A percentile compares a stretch with the other conserved stretches of the same genome.
phyloP scores from a whole-genome alignment of 2,888 invertebrate genomes.

The Caenorhabditis sulstoni region DNA sequence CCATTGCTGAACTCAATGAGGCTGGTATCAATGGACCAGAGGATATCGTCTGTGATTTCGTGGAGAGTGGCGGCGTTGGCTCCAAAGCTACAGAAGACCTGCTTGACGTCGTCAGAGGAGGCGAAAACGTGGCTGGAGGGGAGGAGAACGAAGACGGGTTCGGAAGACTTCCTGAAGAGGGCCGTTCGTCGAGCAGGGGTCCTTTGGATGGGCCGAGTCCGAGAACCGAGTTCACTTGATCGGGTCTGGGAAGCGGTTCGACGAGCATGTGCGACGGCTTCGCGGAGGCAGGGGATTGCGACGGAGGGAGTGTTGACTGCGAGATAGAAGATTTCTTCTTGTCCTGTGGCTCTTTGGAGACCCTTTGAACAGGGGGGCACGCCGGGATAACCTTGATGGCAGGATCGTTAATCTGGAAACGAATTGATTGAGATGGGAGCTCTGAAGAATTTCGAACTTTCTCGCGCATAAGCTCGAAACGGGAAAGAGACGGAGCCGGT shows the following conservation, averaged over 20 bases:
- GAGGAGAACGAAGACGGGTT: constrained; percentile 17
- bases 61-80: constrained; percentile 59
- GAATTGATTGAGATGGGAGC: background rate
- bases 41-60: background rate
- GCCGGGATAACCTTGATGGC: constrained; percentile 71
- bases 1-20: constrained; percentile 21
- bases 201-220: constrained; percentile 21
- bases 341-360: constrained; percentile 24
- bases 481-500: too few relatives aligned
- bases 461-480: background rate
- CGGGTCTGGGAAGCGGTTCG: constrained; percentile 57
- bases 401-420: constrained; percentile 68
- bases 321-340: constrained; percentile 34
- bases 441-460: background rate
- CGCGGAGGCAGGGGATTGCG: constrained; percentile 5
- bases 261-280: constrained; percentile 64
- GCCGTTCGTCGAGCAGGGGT: constrained; percentile 30
- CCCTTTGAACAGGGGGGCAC: constrained; percentile 54
- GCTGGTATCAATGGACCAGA: constrained; percentile 45
- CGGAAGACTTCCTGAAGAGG: constrained; percentile 15
- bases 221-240: constrained; percentile 42
- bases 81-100: constrained; percentile 63
- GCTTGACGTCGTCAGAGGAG: constrained; percentile 64
- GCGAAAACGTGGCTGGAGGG: constrained; percentile 59
- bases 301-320: constrained; percentile 29